A percentile compares a stretch with the other conserved stretches of the same genome.
These are phyloP conservation scores for Lemur catta DNA, from an alignment of 2,797 vertebrate genomes.

Conservation along the genomic window DNA sequence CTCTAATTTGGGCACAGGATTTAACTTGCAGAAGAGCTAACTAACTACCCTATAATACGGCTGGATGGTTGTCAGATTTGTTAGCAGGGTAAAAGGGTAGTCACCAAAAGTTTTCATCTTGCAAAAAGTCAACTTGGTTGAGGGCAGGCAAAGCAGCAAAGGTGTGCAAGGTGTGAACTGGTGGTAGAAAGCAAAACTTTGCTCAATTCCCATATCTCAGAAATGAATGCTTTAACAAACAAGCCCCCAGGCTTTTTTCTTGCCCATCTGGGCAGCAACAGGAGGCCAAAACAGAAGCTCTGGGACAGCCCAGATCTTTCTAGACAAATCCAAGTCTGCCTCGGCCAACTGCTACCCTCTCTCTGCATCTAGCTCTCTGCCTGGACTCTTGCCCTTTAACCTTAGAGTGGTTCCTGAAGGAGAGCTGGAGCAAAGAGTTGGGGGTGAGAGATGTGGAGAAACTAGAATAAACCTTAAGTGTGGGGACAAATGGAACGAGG, in stretches of 20 bases:
- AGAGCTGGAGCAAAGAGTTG: not conserved
- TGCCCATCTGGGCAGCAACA: constrained; percentile 54
- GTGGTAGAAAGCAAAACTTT: not conserved
- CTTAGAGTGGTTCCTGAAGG: not conserved
- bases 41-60: constrained; percentile 60
- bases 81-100: not conserved
- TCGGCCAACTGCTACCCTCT: not conserved
- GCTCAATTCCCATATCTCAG: not conserved
- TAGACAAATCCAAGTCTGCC: constrained; percentile 19
- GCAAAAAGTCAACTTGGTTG: not conserved
- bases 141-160: not conserved
- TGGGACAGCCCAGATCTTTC: constrained; percentile 1
- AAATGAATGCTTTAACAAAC: constrained; percentile 17
- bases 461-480: not conserved
- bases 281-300: constrained; percentile 63
- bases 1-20: constrained; percentile 74
- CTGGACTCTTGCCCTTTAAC: not conserved
- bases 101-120: not conserved
- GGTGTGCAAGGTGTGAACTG: not conserved
- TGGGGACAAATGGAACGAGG: not conserved
- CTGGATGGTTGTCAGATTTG: constrained; percentile 63
- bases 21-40: constrained; percentile 71
- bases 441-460: not conserved
- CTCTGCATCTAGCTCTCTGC: too few relatives aligned
- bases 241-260: not conserved